Evolutionary conservation across 2,113 vertebrate genomes (phyloP).

Genomic region (Bettongia penicillata): DNA sequence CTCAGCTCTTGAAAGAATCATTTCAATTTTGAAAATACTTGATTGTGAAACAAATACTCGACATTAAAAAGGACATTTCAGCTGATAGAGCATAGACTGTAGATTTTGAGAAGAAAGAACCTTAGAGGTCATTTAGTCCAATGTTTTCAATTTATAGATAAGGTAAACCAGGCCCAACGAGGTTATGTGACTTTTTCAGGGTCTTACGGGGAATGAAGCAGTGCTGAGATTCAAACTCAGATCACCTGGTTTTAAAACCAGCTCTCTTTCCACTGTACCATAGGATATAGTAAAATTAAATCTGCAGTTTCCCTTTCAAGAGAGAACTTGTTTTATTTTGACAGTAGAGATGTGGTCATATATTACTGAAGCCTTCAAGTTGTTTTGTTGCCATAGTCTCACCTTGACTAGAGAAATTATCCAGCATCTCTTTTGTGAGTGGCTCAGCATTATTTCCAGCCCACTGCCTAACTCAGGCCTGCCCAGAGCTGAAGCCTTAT

Average conservation of each 20-base stretch:
- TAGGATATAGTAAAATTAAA: background rate
- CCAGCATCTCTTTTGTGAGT: background rate
- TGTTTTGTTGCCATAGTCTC: background rate
- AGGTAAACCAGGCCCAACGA: background rate
- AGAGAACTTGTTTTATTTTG: background rate
- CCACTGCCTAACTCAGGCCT: background rate
- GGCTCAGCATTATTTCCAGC: background rate
- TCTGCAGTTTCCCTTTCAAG: background rate
- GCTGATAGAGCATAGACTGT: background rate
- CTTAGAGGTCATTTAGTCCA: background rate
- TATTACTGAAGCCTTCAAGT: background rate
- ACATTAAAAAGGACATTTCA: background rate
- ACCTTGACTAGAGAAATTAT: background rate
- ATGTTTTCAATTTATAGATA: background rate
- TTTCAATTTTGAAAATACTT: background rate
- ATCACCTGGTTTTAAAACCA: background rate
- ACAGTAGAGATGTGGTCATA: background rate
- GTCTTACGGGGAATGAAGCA: background rate
- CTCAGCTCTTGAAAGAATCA: background rate
- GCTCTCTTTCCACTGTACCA: background rate
- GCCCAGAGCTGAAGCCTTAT: background rate
- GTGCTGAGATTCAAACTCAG: background rate
- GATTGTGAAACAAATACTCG: background rate
- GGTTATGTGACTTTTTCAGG: background rate
- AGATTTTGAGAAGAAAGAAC: background rate